Conservation (phyloP, 2,888 invertebrate species). For the Cosmia trapezina region DNA sequence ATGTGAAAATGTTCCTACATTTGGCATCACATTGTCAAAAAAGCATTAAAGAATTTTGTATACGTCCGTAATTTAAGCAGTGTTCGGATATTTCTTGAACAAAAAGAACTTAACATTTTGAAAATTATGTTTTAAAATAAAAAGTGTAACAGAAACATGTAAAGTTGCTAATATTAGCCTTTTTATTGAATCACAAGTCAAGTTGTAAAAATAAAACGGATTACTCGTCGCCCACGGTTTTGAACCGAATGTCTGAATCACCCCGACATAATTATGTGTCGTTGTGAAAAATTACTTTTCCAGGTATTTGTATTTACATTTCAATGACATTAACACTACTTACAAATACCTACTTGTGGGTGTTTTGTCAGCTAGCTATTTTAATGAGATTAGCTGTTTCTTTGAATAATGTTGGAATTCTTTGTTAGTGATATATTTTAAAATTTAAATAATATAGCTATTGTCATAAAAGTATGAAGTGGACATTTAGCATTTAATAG, state of each 20-base stretch:
- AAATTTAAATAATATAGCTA: not conserved
- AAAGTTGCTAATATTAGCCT: slow-evolving; percentile 75
- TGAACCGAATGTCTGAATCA: slow-evolving; percentile 75
- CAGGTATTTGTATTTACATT: slow-evolving; percentile 72
- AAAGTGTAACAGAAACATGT: slow-evolving; percentile 52
- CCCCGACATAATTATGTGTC: slow-evolving; percentile 63
- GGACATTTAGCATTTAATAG: not conserved
- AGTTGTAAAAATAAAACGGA: slow-evolving; percentile 81
- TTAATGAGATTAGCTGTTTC: slow-evolving; percentile 57
- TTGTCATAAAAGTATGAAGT: not conserved
- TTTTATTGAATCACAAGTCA: slow-evolving; percentile 81
- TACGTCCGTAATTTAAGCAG: slow-evolving; percentile 44
- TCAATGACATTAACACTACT: slow-evolving; percentile 64
- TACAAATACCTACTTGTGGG: slow-evolving; percentile 30
- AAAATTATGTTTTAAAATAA: slow-evolving; percentile 48
- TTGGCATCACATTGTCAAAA: slow-evolving; percentile 44
- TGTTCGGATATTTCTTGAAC: slow-evolving; percentile 38
- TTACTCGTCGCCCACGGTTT: slow-evolving; percentile 81
- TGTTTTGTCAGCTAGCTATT: slow-evolving; percentile 48
- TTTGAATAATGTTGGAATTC: slow-evolving; percentile 34
- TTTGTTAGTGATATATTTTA: slow-evolving; percentile 4
- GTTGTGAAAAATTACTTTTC: slow-evolving; percentile 74
- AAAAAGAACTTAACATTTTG: slow-evolving; percentile 47
- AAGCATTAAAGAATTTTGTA: slow-evolving; percentile 36
- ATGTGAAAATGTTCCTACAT: slow-evolving; percentile 21